Evolutionary conservation across 2,113 vertebrate species (phyloP).

Genomic region (cat (Felis catus)): F.catus_Fca126_mat1.0 CM031420.1:51667501-51668000

Average conservation of each 20-base stretch:
- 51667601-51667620: neutral
- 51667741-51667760: neutral
- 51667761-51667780: neutral
- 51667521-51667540: neutral
- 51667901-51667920: neutral
- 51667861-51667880: neutral
- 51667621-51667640: neutral
- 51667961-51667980: neutral
- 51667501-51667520: neutral
- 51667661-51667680: neutral
- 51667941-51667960: neutral
- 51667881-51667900: neutral
- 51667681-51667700: neutral
- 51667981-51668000: neutral
- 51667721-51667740: neutral
- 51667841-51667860: neutral
- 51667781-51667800: neutral
- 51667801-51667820: neutral
- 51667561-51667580: constrained; percentile 3
- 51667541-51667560: neutral
- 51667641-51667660: neutral
- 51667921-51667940: rapidly evolving
- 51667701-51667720: neutral
- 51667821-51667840: neutral
- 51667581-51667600: neutral